Percentiles rank a stretch among this genome's conserved stretches.
Evolutionary conservation across 2,888 invertebrate genomes (phyloP).

Genomic region (Chalcis sispes): DNA sequence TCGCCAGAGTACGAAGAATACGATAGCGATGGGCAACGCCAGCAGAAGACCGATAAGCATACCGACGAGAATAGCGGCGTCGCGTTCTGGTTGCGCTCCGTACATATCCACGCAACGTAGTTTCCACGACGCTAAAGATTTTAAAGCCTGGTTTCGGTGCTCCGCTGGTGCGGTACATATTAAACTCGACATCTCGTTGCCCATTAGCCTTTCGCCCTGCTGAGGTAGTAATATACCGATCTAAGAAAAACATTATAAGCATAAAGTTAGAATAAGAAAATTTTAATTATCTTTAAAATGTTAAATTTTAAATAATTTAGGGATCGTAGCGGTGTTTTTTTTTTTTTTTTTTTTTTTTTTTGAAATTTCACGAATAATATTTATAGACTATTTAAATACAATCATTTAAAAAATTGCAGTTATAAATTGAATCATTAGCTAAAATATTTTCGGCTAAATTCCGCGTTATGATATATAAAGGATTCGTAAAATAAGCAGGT

Average conservation of each 20-base stretch:
- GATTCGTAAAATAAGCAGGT: no score
- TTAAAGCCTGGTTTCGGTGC: constrained; percentile 80
- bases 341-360: no score
- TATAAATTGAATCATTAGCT: no score
- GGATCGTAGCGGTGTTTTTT: no score
- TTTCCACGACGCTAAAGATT: constrained; percentile 78
- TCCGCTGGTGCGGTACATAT: constrained; percentile 83
- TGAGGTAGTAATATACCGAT: constrained; percentile 67
- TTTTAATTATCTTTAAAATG: no score
- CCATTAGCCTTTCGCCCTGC: constrained; percentile 64
- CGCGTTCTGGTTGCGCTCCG: constrained; percentile 81
- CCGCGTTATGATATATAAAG: no score
- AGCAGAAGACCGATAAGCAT: constrained; percentile 83
- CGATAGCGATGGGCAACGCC: constrained; percentile 82
- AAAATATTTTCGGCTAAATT: no score
- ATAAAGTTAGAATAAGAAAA: no score
- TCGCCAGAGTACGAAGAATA: constrained; percentile 80
- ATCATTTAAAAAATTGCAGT: no score
- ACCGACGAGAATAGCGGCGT: constrained; percentile 83
- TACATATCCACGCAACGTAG: constrained; percentile 84
- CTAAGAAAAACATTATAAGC: constrained; percentile 58
- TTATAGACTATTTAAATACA: no score
- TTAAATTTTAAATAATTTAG: no score
- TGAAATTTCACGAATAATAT: no score
- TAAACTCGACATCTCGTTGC: constrained; percentile 57